Base-by-base conservation (phyloP, 2,113 vertebrate species). In the Phyllopteryx taeniolatus region DNA sequence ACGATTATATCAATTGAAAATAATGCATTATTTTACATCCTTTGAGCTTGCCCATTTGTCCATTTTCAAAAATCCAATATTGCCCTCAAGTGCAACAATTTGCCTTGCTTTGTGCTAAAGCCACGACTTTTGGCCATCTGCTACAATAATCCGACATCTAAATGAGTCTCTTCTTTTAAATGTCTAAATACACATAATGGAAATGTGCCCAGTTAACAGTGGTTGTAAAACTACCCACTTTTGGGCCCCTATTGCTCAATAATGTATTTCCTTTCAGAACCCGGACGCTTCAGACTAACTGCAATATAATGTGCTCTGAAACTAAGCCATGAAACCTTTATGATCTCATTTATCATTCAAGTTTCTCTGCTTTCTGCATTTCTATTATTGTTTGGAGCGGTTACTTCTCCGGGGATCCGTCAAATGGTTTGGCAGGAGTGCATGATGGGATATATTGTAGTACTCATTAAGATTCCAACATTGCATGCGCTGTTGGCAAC, bases 361-460 rank as follows among this genome's bases (percentile, higher is more conserved):
- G 35, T 73, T 78, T 69, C 12, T 74, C n/a, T 73, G 49, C 56
- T 83, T 69, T 67, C 33, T 49, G 53, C n/a, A 35, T 73, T n/a
- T 4, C 47, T 15, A 31, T 76, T 68, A 42, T 83, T 68, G n/a
- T 59, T 43, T 57, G 6, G 59, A 17, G 60, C 20, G 64, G 61
- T 74, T 67, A 51, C 44, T 20, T 64, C 49, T 67, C 59, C 43
- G 64, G 67, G 62, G 73, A 69, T 49, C 1, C 27, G 49, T 73
- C 66, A 54, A 59, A 20, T 71, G 27, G n/a, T 39, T 2, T 59
- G 75, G 43, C 54, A n/a, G 20, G 61, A 57, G 14, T 73, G 51
- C 33, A 20, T 19, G 56, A 68, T 7, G 27, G 27, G 72, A 51
- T 61, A 39, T 17, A 15, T 22, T 46, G 63, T 27, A 65, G 6